These are phyloP conservation scores for Holotrichia oblita DNA, from an alignment of 1,140 invertebrate genomes.

Conservation along the genomic window DNA sequence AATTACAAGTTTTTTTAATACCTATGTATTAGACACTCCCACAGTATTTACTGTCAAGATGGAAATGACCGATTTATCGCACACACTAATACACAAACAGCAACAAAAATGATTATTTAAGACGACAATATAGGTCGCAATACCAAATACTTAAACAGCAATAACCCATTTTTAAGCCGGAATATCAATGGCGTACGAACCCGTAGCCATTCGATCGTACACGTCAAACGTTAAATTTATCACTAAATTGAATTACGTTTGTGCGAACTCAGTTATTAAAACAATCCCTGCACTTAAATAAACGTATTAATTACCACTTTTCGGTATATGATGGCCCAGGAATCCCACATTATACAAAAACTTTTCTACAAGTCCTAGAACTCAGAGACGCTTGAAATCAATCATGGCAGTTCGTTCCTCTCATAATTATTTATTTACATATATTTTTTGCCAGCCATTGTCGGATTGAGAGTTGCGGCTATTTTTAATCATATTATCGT, in stretches of 20 bases:
- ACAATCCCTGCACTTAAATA: constrained; percentile 45
- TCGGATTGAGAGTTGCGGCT: neutral
- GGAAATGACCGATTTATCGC: constrained; percentile 15
- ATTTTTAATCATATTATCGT: constrained; percentile 2
- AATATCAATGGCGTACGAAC: constrained; percentile 51
- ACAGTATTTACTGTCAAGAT: constrained; percentile 36
- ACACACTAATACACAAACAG: neutral
- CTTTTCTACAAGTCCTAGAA: constrained; percentile 50
- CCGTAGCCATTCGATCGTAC: constrained; percentile 49
- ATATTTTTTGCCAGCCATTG: neutral
- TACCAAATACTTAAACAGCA: neutral
- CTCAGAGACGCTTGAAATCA: constrained; percentile 59
- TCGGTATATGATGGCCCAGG: constrained; percentile 52
- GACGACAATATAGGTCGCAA: neutral
- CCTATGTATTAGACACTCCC: constrained; percentile 47
- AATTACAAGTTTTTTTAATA: constrained; percentile 45
- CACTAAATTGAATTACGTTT: constrained; percentile 52
- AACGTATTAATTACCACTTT: constrained; percentile 56
- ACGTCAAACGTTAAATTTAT: constrained; percentile 52
- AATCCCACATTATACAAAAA: constrained; percentile 59
- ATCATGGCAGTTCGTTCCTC: constrained; percentile 59
- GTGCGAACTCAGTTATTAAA: constrained; percentile 46
- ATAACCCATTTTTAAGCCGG: constrained; percentile 20
- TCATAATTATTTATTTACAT: constrained; percentile 41
- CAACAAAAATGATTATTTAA: constrained; percentile 16